Percentiles rank a stretch among this genome's conserved stretches.
Conservation (phyloP, 2,113 vertebrate genomes). For the Hydrochoerus hydrochaeris region DNA sequence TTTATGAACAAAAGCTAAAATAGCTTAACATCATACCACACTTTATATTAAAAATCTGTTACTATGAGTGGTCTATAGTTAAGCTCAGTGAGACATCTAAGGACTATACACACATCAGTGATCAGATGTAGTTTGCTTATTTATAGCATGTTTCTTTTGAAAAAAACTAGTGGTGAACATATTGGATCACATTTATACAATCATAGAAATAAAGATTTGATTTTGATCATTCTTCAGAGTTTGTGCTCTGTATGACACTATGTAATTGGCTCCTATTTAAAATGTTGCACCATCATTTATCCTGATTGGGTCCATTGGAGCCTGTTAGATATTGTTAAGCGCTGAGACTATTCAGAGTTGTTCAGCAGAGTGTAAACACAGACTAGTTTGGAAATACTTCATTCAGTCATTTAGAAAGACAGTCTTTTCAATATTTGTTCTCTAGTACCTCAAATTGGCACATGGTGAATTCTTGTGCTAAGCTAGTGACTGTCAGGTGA, state of each 20-base stretch:
- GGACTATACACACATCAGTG: background rate
- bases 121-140: background rate
- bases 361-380: background rate
- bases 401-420: background rate
- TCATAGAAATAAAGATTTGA: background rate
- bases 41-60: background rate
- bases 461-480: background rate
- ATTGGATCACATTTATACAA: background rate
- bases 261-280: background rate
- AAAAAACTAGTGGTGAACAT: background rate
- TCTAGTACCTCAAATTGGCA: background rate
- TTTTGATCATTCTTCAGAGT: background rate
- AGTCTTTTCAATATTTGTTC: background rate
- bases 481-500: background rate
- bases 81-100: background rate
- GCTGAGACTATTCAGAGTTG: background rate
- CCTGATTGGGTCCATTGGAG: background rate
- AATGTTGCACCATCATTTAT: background rate
- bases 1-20: background rate
- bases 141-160: background rate
- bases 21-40: background rate
- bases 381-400: background rate
- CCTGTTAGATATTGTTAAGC: background rate
- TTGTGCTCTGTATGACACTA: background rate
- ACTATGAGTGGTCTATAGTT: background rate